phyloP scores from a whole-genome alignment of 2,888 invertebrate genomes.

The Punctoribates punctum region DNA sequence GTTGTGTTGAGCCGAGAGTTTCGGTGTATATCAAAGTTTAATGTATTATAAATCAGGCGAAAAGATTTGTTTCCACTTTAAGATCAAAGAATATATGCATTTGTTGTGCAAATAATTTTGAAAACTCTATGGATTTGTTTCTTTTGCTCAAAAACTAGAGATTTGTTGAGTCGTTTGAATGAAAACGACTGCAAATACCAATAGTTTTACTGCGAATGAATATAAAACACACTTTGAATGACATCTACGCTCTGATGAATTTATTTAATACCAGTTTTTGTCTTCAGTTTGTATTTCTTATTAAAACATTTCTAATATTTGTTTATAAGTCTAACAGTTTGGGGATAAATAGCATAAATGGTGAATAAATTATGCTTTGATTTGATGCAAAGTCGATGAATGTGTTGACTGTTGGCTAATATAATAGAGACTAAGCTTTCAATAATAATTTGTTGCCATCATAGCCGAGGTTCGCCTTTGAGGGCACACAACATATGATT shows the following conservation, averaged over 20 bases:
- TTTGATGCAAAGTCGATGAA: background rate
- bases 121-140: background rate
- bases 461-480: background rate
- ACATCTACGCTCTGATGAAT: conserved; percentile 6
- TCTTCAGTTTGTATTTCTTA: background rate
- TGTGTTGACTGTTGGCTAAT: background rate
- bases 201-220: background rate
- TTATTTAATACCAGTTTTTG: background rate
- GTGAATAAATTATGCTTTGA: too few species aligned
- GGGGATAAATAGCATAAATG: too few species aligned
- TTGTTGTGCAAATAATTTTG: conserved; percentile 4
- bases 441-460: conserved; percentile 9
- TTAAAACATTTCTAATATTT: background rate
- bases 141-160: background rate
- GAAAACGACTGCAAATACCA: conserved; percentile 6
- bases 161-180: background rate
- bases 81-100: background rate
- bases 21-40: background rate
- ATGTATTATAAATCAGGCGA: conserved; percentile 28
- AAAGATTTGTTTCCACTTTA: conserved; percentile 24
- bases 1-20: background rate
- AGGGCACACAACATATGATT: background rate
- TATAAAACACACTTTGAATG: background rate
- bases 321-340: background rate
- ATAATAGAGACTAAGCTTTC: background rate